Percentiles rank a stretch among this genome's conserved stretches.
Conservation (phyloP, 2,797 vertebrate species). For the Poeciliopsis turneri region DNA sequence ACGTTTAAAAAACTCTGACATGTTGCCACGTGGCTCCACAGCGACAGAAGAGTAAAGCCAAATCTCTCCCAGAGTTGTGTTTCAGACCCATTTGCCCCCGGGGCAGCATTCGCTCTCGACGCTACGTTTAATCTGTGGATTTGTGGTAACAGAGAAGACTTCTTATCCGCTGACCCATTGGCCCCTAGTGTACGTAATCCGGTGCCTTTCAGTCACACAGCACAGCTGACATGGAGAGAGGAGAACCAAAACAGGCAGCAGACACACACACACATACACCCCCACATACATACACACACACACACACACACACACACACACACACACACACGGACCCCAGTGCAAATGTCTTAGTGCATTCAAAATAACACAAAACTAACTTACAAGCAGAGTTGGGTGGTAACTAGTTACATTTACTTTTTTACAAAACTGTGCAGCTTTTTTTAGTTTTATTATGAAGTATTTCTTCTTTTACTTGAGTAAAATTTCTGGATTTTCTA, state of each 20-base stretch:
- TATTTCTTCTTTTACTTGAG: no score
- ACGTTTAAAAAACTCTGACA: constrained; percentile 64
- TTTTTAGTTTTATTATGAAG: no score
- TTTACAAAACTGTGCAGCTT: no score
- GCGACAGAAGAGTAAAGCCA: constrained; percentile 74
- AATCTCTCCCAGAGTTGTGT: constrained; percentile 69
- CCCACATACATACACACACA: no score
- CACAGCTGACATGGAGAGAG: constrained; percentile 67
- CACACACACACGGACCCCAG: no score
- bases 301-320: no score
- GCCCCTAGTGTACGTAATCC: constrained; percentile 73
- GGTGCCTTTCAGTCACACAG: constrained; percentile 67
- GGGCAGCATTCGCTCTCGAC: constrained; percentile 67
- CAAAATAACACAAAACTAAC: no score
- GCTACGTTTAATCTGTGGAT: constrained; percentile 83
- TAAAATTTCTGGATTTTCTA: no score
- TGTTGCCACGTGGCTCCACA: constrained; percentile 43
- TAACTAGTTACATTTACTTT: no score
- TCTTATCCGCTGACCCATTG: constrained; percentile 82
- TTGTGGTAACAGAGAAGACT: constrained; percentile 86
- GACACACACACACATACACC: background rate
- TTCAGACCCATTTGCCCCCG: constrained; percentile 71
- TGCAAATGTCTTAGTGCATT: no score
- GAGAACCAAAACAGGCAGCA: constrained; percentile 49
- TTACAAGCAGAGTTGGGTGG: no score